Base-by-base conservation (phyloP, 2,113 vertebrate genomes). In the Macquaria ambigua region DNA sequence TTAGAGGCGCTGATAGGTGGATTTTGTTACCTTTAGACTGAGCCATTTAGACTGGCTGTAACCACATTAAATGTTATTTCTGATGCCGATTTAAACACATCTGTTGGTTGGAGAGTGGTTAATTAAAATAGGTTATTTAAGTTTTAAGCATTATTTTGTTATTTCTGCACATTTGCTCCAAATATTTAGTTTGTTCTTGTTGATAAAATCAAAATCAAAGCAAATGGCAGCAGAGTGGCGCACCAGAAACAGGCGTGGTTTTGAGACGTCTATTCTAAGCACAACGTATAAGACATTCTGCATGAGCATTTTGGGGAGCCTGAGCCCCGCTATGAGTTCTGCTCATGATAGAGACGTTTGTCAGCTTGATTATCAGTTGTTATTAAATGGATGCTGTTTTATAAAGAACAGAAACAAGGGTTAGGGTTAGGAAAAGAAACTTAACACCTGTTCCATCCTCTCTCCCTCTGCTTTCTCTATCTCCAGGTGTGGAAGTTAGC, bases 401-500 rank as follows among this genome's bases (percentile, higher is more conserved):
- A 62, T 1, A 46, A 34, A 63, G n/a, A 61, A 14, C 6, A 18
- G 46, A 77, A 39, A 52, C 31, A n/a, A n/a, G n/a, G n/a, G n/a
- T n/a, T n/a, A n/a, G n/a, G n/a, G n/a, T n/a, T n/a, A n/a, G n/a
- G n/a, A n/a, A 55, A 6, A 46, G 2, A 72, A 61, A 41, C 81
- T 56, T 16, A 77, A 61, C n/a, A 28, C 9, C 28, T 18, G 8
- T 14, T 59, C 34, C 43, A 0, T 67, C 43, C 39, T 12, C 15
- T 53, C 14, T 37, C 18, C 6, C 28, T 62, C 56, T 28, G 6
- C 15, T 52, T 5, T 79, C 83, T 63, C 73, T 23, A 0, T 69
- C 84, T 83, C 88, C 93, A 99, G 98, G 98, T 98, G 58, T 99
- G 98, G 98, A 97, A 97, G 92, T 68, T 99, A 83, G 95, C 96